These are phyloP conservation scores for Polypterus bichir DNA, from an alignment of 2,113 vertebrate genomes.

Conservation along the genomic window DNA sequence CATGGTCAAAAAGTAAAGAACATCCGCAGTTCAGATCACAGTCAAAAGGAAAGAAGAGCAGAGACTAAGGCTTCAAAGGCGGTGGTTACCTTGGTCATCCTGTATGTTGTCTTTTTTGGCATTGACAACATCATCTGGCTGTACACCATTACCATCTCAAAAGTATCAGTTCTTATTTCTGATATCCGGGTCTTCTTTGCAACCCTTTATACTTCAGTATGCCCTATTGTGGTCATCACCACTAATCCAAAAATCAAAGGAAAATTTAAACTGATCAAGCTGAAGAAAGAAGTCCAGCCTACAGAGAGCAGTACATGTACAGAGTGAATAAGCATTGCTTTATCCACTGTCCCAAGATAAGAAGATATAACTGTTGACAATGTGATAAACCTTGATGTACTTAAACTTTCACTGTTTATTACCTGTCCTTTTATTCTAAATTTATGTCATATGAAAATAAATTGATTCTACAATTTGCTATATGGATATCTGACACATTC, in stretches of 20 bases:
- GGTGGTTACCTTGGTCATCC: slow-evolving; percentile 12
- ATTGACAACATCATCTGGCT: slow-evolving; percentile 19
- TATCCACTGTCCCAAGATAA: too few species aligned
- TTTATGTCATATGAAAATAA: too few species aligned
- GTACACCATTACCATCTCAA: slow-evolving; percentile 10
- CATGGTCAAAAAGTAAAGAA: too few species aligned
- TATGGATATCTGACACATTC: too few species aligned
- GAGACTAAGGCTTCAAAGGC: slow-evolving; percentile 7
- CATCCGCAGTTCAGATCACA: slow-evolving; percentile 11
- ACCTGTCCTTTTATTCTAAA: too few species aligned
- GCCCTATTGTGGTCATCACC: slow-evolving; percentile 12
- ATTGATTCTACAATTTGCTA: too few species aligned
- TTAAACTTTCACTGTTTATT: too few species aligned
- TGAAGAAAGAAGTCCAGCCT: too few species aligned
- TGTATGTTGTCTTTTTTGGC: not conserved
- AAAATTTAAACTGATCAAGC: not conserved
- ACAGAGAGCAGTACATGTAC: too few species aligned
- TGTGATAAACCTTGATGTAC: too few species aligned
- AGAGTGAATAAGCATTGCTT: too few species aligned
- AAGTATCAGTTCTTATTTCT: slow-evolving; percentile 5
- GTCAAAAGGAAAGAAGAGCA: not conserved
- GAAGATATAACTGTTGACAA: too few species aligned
- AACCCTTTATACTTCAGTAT: not conserved
- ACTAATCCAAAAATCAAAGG: slow-evolving; percentile 13
- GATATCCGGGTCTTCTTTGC: not conserved